Conservation (phyloP, 2,797 vertebrate genomes). For the Sparidentex hasta region DNA sequence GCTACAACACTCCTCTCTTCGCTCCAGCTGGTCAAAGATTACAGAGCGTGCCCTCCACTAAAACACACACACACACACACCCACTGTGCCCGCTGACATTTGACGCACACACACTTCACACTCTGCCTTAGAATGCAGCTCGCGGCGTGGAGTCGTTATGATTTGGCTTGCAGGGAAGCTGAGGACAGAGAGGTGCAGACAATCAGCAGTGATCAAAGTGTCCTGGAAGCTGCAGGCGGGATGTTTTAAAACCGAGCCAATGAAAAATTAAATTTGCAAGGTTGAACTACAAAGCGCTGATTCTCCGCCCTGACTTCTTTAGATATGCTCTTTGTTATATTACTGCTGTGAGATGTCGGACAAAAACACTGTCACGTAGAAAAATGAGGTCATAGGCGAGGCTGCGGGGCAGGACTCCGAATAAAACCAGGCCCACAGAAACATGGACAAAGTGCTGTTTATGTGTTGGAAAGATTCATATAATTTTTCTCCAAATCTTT, state of each 20-base stretch:
- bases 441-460: constrained; percentile 13
- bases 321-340: constrained; percentile 46
- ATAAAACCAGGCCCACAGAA: constrained; percentile 5
- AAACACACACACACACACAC: constrained; percentile 28
- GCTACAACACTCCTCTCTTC: constrained; percentile 50
- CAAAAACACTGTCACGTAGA: constrained; percentile 33
- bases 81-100: constrained; percentile 32
- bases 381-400: constrained; percentile 34
- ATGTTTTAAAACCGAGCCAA: constrained; percentile 42
- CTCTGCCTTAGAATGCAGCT: constrained; percentile 42
- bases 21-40: constrained; percentile 75
- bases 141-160: constrained; percentile 27
- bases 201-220: constrained; percentile 60
- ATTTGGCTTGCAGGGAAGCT: constrained; percentile 22
- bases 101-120: constrained; percentile 51
- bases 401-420: constrained; percentile 1
- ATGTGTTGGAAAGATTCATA: neutral
- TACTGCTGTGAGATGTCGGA: constrained; percentile 31
- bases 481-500: neutral
- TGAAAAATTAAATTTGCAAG: constrained; percentile 47
- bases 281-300: constrained; percentile 44
- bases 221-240: constrained; percentile 28
- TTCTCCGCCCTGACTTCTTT: constrained; percentile 18
- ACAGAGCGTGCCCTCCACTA: constrained; percentile 51
- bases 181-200: constrained; percentile 36